These are phyloP conservation scores for Tragopan temminckii DNA, from an alignment of 2,797 vertebrate species.

Conservation along the genomic window DNA sequence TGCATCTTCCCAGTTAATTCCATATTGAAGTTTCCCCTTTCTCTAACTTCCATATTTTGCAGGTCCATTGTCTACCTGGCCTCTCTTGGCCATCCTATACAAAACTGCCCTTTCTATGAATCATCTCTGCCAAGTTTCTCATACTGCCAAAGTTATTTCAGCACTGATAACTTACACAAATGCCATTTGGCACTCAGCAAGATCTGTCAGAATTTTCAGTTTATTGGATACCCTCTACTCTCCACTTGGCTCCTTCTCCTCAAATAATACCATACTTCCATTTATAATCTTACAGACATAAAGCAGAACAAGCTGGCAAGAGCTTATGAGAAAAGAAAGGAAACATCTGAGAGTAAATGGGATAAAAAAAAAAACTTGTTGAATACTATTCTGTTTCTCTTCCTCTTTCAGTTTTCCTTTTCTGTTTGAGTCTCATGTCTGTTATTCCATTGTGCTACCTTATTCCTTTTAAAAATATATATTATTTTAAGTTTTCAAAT, in stretches of 20 bases:
- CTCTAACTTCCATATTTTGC: background rate
- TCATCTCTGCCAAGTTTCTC: background rate
- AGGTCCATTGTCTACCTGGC: background rate
- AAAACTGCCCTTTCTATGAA: background rate
- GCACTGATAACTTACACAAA: background rate
- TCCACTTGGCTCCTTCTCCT: background rate
- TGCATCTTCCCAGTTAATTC: background rate
- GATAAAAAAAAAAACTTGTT: background rate
- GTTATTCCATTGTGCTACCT: background rate
- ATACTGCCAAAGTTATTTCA: background rate
- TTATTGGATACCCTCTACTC: slow-evolving; percentile 42
- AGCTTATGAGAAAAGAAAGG: background rate
- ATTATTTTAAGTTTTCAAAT: background rate
- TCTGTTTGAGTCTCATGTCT: background rate
- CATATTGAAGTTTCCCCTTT: background rate
- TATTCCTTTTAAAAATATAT: background rate
- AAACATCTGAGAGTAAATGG: background rate
- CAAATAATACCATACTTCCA: background rate
- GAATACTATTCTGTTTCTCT: background rate
- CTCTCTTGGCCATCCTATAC: background rate
- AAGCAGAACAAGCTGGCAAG: background rate
- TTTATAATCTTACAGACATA: background rate
- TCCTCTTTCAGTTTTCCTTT: background rate
- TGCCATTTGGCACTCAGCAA: slow-evolving; percentile 37
- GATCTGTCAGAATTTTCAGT: slow-evolving; percentile 16